phyloP scores from a whole-genome alignment of 2,888 invertebrate species.

The Didymodactylos carnosus region DNA sequence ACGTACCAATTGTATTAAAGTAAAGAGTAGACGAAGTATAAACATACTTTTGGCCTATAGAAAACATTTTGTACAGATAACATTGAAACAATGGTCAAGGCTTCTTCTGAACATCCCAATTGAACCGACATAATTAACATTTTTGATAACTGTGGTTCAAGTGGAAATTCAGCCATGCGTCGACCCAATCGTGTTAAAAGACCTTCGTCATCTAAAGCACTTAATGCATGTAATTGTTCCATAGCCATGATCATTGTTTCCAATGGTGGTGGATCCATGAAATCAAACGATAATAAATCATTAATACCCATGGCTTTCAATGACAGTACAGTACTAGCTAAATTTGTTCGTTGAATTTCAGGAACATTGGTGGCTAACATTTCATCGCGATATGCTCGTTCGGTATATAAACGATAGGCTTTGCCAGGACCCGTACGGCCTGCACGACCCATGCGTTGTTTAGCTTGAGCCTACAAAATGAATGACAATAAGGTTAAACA shows the following conservation, averaged over 20 bases:
- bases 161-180: conserved; percentile 89
- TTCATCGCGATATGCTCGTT: conserved; percentile 90
- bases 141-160: conserved; percentile 91
- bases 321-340: conserved; percentile 81
- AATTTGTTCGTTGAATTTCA: conserved; percentile 91
- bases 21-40: neutral
- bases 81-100: conserved; percentile 95
- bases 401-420: conserved; percentile 84
- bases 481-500: neutral
- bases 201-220: conserved; percentile 66
- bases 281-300: conserved; percentile 89
- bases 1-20: neutral
- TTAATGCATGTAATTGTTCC: conserved; percentile 82
- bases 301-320: conserved; percentile 99
- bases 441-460: conserved; percentile 84
- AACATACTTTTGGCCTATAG: conserved; percentile 45
- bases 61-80: conserved; percentile 95
- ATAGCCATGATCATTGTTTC: conserved; percentile 91
- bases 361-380: conserved; percentile 85
- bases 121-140: conserved; percentile 98
- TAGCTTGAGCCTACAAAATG: conserved; percentile 83
- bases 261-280: conserved; percentile 98
- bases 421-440: conserved; percentile 95
- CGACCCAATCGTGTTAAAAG: conserved; percentile 44
- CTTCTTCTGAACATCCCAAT: conserved; percentile 86